Evolutionary conservation across 2,888 invertebrate species (phyloP), one percentile per base, ranked within the genome.

Genomic region (Heliconius aoede): DNA sequence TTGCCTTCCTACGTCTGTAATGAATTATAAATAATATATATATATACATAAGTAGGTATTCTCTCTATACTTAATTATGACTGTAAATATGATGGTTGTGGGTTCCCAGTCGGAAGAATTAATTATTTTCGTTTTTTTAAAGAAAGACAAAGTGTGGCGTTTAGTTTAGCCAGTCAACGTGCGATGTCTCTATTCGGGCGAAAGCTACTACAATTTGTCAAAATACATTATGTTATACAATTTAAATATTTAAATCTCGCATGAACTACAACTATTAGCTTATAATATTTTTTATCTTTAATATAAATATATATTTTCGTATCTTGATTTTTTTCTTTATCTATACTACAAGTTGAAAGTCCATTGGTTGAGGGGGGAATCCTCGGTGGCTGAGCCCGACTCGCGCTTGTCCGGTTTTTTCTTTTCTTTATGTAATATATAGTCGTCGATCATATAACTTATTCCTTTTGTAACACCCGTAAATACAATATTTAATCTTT

Each of bases 1-100:
- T 72, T 60, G 26, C 60, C 26, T 72, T 72, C 72, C 72, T 72
- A 26, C 4, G 26, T 15, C 32, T 24, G 36, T 60, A 60, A 72
- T 60, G 60, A 72, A 36, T 60, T 11, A 32, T 26, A 72, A 72
- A 60, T 60, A 72, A 60, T 7, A 40, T 24, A 40, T 65, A 60
- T 7, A 40, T 24, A 40, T 65, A 65, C 15, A 65, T 65, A 65
- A 65, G 36, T 32, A 30, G 9, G 24, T 5, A 65, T 65, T 65
- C 24, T 40, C 36, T 15, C 1, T 65, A 36, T 26, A 60, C 26
- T 58, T 58, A 18, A 18, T 18, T 18, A 46, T 18, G 60, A 15
- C 24, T 26, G 7, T 60, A 26, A 60, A 28, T 60, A 5, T 2
- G 15, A n/a, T 24, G 13, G 58, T 26, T 58, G 58, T 0, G 58